Conservation (phyloP, 2,888 invertebrate genomes). For the Drosophila neonasuta region DNA sequence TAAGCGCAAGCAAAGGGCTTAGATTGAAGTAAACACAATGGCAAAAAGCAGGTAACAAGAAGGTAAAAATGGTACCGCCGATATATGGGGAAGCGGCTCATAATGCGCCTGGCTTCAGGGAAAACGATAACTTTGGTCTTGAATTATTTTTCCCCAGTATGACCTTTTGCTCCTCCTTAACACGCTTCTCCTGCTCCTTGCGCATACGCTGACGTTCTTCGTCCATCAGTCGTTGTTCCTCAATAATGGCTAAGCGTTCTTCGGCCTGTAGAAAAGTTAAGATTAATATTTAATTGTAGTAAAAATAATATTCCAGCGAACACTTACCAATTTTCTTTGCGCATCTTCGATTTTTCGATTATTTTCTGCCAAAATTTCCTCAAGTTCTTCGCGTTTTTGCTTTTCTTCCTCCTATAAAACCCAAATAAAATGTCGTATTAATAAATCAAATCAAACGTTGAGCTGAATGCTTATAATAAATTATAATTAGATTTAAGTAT, state of each 20-base stretch:
- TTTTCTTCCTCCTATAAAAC: constrained; percentile 97
- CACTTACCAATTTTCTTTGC: constrained; percentile 95
- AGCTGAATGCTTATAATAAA: constrained; percentile 52
- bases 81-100: constrained; percentile 81
- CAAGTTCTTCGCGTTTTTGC: constrained; percentile 96
- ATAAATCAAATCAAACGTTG: constrained; percentile 34
- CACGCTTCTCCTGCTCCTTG: constrained; percentile 95
- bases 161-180: constrained; percentile 97
- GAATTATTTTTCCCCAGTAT: constrained; percentile 98
- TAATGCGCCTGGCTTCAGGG: constrained; percentile 89
- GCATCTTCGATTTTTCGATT: constrained; percentile 98
- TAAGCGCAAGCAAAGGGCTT: constrained; percentile 48
- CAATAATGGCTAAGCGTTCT: constrained; percentile 97
- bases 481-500: constrained; percentile 22
- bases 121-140: constrained; percentile 96
- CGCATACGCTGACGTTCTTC: constrained; percentile 96
- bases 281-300: not conserved
- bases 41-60: constrained; percentile 60
- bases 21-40: constrained; percentile 48
- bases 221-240: constrained; percentile 97
- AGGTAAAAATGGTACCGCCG: constrained; percentile 17
- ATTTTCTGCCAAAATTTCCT: constrained; percentile 98
- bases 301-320: not conserved
- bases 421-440: constrained; percentile 71
- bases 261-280: constrained; percentile 88